Conservation (phyloP, 1,140 invertebrate genomes). For the Apis laboriosa region DNA sequence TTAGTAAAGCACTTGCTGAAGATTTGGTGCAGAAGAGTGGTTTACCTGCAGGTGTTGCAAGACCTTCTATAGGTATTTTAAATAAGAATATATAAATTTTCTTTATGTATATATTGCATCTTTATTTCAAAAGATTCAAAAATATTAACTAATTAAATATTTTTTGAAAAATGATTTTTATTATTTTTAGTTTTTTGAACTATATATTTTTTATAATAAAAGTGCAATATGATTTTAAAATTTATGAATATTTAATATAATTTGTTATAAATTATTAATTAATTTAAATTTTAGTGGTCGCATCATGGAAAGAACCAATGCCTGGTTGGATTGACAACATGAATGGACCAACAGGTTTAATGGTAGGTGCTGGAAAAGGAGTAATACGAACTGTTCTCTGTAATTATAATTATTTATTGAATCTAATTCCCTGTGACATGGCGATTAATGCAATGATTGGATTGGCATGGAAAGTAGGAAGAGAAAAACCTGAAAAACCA, state of each 20-base stretch:
- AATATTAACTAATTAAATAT: no score
- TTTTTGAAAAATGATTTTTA: no score
- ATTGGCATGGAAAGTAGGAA: constrained; percentile 81
- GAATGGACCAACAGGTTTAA: constrained; percentile 93
- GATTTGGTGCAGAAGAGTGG: constrained; percentile 84
- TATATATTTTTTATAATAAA: no score
- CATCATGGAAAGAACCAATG: constrained; percentile 86
- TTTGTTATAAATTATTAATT: not conserved
- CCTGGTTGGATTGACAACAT: constrained; percentile 96
- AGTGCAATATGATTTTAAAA: no score
- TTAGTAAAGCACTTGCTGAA: constrained; percentile 89
- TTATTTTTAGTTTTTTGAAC: no score
- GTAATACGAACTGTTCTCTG: constrained; percentile 87
- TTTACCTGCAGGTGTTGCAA: constrained; percentile 86
- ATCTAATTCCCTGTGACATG: constrained; percentile 87
- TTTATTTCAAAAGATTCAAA: no score
- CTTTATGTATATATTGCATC: no score
- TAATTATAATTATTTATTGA: constrained; percentile 78
- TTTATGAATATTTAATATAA: no score
- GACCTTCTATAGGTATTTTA: constrained; percentile 87
- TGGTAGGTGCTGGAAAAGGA: constrained; percentile 91
- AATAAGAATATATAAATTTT: not conserved
- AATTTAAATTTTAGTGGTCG: constrained; percentile 81
- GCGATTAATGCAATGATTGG: constrained; percentile 85
- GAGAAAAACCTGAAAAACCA: constrained; percentile 77